Evolutionary conservation across 2,888 invertebrate genomes (phyloP).

Genomic region (Strigamia transsilvanica): DNA sequence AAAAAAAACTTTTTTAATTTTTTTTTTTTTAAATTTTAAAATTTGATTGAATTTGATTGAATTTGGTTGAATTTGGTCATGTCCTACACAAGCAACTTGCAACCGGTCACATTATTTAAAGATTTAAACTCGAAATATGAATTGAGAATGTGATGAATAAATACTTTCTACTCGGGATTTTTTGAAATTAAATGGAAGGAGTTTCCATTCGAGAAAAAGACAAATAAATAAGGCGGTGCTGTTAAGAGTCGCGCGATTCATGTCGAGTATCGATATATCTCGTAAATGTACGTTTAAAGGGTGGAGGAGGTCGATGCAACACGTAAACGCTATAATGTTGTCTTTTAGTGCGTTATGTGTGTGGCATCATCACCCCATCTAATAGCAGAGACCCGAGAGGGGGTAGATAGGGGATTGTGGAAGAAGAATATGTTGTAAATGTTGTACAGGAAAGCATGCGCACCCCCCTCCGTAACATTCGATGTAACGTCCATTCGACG

Average conservation of each 20-base stretch:
- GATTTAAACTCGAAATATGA: not conserved
- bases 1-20: no score
- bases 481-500: no score
- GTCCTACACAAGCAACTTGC: not conserved
- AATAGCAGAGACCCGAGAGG: slow-evolving; percentile 43
- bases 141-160: not conserved
- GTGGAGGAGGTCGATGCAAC: slow-evolving; percentile 9
- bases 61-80: no score
- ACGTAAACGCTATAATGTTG: slow-evolving; percentile 41
- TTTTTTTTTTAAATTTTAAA: no score
- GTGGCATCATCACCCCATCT: slow-evolving; percentile 42
- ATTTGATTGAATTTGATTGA: no score
- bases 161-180: not conserved
- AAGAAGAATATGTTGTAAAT: slow-evolving; percentile 51
- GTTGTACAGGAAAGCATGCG: slow-evolving; percentile 51
- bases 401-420: slow-evolving; percentile 44
- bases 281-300: slow-evolving; percentile 11
- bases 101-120: slow-evolving; percentile 2
- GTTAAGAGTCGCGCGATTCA: not conserved
- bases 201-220: not conserved
- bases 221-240: not conserved
- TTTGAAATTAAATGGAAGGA: not conserved
- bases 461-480: slow-evolving; percentile 49
- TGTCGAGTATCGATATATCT: not conserved
- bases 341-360: slow-evolving; percentile 27